Conservation (phyloP, 1,140 invertebrate genomes). For the Drepana arcuata region DNA sequence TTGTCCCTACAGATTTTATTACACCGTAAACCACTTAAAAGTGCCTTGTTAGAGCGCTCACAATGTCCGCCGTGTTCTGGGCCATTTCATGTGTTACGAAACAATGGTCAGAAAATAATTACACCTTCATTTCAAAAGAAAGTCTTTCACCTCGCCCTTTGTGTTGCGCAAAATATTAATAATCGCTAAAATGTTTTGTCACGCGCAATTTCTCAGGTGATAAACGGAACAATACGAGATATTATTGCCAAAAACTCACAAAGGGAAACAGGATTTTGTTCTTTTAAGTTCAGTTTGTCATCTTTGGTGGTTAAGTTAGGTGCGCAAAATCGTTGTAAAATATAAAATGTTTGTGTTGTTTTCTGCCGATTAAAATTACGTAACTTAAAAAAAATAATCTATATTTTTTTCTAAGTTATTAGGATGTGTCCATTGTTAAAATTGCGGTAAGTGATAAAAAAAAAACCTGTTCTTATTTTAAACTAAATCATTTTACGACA, state of each 20-base stretch:
- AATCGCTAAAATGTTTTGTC: slow-evolving; percentile 54
- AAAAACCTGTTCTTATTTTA: no score
- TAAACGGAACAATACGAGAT: slow-evolving; percentile 23
- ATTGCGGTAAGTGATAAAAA: no score
- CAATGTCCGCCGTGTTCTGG: slow-evolving; percentile 47
- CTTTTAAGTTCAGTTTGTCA: slow-evolving; percentile 9
- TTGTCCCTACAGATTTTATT: slow-evolving; percentile 59
- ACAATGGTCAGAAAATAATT: slow-evolving; percentile 50
- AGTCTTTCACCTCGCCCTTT: slow-evolving; percentile 59
- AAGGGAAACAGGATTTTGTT: slow-evolving; percentile 14
- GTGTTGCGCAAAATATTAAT: slow-evolving; percentile 42
- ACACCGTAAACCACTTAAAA: slow-evolving; percentile 63
- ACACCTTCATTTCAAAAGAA: slow-evolving; percentile 54
- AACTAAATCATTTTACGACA: no score
- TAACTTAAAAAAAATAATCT: no score
- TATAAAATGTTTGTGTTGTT: no score
- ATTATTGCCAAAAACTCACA: slow-evolving; percentile 9
- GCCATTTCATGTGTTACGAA: slow-evolving; percentile 46
- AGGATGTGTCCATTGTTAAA: no score
- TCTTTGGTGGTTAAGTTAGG: slow-evolving; percentile 10
- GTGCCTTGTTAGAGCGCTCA: slow-evolving; percentile 40
- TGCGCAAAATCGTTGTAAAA: no score
- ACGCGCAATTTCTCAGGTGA: slow-evolving; percentile 46
- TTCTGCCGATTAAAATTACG: no score
- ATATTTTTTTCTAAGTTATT: no score